Percentiles rank a stretch among this genome's conserved stretches.
Conservation (phyloP, 1,140 invertebrate genomes). For the Akabosia matsudoensis region DNA sequence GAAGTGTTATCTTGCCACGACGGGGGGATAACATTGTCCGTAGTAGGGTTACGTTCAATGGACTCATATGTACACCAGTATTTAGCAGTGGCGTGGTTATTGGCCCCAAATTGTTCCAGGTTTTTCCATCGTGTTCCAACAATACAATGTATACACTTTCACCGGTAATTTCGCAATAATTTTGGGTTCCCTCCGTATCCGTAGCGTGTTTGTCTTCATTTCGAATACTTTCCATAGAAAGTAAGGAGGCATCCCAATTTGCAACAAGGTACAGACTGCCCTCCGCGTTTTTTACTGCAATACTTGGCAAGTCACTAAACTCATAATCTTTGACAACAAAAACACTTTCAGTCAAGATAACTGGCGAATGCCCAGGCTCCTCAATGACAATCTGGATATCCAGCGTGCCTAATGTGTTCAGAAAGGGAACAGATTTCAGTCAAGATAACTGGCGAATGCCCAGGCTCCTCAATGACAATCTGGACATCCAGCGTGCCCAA, state of each 20-base stretch:
- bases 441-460: neutral
- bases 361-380: neutral
- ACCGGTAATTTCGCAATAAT: neutral
- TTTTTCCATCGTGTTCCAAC: conserved; percentile 7
- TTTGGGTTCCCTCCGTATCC: neutral
- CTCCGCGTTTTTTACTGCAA: neutral
- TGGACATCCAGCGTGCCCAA: neutral
- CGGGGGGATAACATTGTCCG: neutral
- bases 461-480: neutral
- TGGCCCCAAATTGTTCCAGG: neutral
- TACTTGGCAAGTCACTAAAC: neutral
- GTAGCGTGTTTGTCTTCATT: neutral
- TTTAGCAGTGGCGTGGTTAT: neutral
- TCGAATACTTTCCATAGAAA: neutral
- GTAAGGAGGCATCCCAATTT: neutral
- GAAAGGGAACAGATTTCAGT: neutral
- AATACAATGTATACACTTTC: neutral
- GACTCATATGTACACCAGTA: neutral
- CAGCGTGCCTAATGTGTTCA: neutral
- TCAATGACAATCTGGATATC: neutral
- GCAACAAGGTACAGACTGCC: neutral
- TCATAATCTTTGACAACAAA: neutral
- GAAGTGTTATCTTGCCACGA: neutral
- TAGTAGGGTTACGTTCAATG: neutral
- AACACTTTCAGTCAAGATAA: neutral